These are phyloP conservation scores for Anagyrus pseudococci DNA, from an alignment of 2,888 invertebrate genomes.

Conservation along the genomic window DNA sequence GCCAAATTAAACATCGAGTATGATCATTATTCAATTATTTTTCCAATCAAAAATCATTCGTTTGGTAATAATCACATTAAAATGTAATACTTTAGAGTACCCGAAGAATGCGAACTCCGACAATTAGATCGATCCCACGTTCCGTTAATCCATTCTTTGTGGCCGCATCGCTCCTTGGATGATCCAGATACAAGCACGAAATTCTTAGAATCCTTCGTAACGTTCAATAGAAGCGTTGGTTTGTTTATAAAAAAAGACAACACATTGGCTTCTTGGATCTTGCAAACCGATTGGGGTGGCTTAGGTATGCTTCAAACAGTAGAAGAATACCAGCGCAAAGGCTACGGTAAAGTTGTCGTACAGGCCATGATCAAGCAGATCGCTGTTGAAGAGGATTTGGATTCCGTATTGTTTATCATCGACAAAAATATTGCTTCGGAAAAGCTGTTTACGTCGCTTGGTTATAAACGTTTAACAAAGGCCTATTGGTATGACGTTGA, in stretches of 20 bases:
- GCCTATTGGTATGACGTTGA: too few species aligned
- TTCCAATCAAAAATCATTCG: not conserved
- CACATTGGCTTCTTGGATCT: constrained; percentile 56
- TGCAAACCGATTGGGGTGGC: constrained; percentile 55
- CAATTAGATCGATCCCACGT: constrained; percentile 49
- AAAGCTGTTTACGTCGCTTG: constrained; percentile 47
- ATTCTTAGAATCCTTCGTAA: constrained; percentile 49
- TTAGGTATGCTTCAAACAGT: constrained; percentile 56
- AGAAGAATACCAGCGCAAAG: constrained; percentile 53
- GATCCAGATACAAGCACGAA: constrained; percentile 42
- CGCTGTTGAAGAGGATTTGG: constrained; percentile 49
- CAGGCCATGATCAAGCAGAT: constrained; percentile 53
- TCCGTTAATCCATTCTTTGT: constrained; percentile 49
- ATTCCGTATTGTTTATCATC: constrained; percentile 51
- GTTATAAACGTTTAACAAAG: not conserved
- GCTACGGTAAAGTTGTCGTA: constrained; percentile 55
- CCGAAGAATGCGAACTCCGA: constrained; percentile 53
- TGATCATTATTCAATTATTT: too few species aligned
- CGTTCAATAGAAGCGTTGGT: constrained; percentile 56
- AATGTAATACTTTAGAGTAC: constrained; percentile 44
- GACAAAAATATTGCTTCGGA: constrained; percentile 52
- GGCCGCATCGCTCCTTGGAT: constrained; percentile 54
- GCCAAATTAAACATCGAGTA: constrained; percentile 19
- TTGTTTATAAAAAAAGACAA: constrained; percentile 54
- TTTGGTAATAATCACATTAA: not conserved